Evolutionary conservation across 2,888 invertebrate genomes (phyloP), one percentile per base, ranked within the genome.

Genomic region (Dexiosoma caninum): DNA sequence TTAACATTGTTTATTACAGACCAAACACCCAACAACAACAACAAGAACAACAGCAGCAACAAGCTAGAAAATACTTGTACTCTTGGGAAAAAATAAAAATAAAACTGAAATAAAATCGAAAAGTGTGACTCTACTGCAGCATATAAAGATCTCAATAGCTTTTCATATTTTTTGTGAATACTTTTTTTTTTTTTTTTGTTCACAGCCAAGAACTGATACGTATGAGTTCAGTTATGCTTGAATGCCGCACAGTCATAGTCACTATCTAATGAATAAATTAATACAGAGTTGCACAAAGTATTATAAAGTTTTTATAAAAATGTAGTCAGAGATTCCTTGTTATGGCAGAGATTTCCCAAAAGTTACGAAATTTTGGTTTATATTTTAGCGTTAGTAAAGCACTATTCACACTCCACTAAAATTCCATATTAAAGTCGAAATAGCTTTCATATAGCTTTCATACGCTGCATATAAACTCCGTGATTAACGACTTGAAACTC

Each of bases 81-180:
- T 21, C 23, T 23, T 40, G 21, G 14, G 16, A 35, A 57, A 53
- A 37, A 66, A 62, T 6, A 5, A n/a, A 60, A 70, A 30, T 62
- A 23, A 70, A 37, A 64, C n/a, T 44, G 53, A 77, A 70, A 77
- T 70, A 69, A 70, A 77, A 70, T 70, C 46, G 70, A 70, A 77
- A 77, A 77, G 77, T 77, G 62, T 77, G 70, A 77, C 55, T 62
- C 62, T 62, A 6, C 44, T 57, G n/a, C n/a, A n/a, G n/a, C n/a
- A n/a, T n/a, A 40, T 40, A 30, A 70, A 77, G 55, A 70, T 70
- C 55, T 70, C 46, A 77, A 64, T 64, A 62, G 0, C 27, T 51
- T 60, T 66, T 40, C 19, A 55, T 27, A 53, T 32, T 37, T 53
- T 51, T 23, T 21, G 12, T 60, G 2, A n/a, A n/a, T n/a, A n/a